These are phyloP conservation scores for Eilema caniola DNA, from an alignment of 2,888 invertebrate genomes.

Conservation along the genomic window DNA sequence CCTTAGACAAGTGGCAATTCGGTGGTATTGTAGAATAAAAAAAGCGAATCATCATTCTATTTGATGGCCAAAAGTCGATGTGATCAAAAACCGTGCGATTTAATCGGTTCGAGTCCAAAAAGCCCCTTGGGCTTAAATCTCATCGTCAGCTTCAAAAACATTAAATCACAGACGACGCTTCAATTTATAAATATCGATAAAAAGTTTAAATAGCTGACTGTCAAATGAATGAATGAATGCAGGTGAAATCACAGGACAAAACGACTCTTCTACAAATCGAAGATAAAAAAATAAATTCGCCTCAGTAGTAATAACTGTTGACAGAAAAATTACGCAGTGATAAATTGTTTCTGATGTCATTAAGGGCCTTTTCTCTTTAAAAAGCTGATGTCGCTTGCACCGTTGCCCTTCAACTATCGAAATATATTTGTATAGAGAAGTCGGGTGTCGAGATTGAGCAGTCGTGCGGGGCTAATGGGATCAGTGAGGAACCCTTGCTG, in stretches of 20 bases:
- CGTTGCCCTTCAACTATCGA: background rate
- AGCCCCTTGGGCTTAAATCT: no score
- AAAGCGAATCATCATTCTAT: no score
- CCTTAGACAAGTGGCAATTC: no score
- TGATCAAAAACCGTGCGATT: no score
- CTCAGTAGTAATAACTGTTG: background rate
- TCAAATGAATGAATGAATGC: background rate
- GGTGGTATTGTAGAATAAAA: no score
- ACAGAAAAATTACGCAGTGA: background rate
- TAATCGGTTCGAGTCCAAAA: no score
- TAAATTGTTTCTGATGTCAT: background rate
- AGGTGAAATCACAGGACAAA: background rate
- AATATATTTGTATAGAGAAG: background rate
- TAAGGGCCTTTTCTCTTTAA: slow-evolving; percentile 1
- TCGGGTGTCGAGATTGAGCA: background rate
- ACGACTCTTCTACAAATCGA: background rate
- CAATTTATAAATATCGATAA: no score
- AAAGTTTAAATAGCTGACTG: no score
- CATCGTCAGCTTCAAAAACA: no score
- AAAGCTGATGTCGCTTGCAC: background rate
- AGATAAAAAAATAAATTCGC: background rate
- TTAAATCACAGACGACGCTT: no score
- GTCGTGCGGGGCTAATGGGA: background rate
- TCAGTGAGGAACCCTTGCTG: background rate
- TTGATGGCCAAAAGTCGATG: no score